phyloP scores from a whole-genome alignment of 2,797 vertebrate genomes.

The Takifugu rubripes region DNA sequence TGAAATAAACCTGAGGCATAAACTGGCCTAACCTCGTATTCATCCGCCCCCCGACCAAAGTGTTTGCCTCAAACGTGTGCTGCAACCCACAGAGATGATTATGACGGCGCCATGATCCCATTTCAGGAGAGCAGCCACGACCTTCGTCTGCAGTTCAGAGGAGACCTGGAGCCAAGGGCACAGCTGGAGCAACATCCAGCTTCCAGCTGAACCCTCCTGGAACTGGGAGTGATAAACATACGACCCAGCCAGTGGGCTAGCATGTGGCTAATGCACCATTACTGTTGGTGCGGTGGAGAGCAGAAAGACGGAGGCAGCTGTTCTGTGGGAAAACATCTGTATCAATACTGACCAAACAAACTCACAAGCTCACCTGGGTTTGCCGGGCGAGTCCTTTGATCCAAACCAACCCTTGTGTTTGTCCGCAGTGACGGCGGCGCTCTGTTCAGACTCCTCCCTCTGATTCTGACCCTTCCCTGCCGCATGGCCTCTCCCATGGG shows the following conservation, averaged over 20 bases:
- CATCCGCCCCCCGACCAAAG: background rate
- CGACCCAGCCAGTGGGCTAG: background rate
- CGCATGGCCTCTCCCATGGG: conserved; percentile 69
- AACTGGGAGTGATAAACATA: no score
- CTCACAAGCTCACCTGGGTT: conserved; percentile 84
- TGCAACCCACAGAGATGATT: background rate
- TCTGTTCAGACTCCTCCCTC: conserved; percentile 43
- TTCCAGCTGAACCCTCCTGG: no score
- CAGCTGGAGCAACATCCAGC: conserved; percentile 17
- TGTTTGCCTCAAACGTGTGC: no score
- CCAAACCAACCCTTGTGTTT: conserved; percentile 85
- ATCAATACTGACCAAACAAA: no score
- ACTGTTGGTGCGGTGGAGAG: conserved; percentile 1
- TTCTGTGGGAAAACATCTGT: no score
- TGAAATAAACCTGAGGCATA: conserved; percentile 18
- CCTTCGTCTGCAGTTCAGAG: conserved; percentile 67
- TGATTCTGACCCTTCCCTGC: conserved; percentile 58
- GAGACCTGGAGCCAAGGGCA: conserved; percentile 21
- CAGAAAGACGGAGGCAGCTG: no score
- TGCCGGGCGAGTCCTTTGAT: conserved; percentile 84
- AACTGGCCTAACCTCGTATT: conserved; percentile 10
- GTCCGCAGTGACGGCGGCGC: conserved; percentile 63
- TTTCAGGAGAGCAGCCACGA: conserved; percentile 30
- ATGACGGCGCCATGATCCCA: background rate
- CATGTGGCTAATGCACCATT: background rate